Base-by-base conservation (phyloP, 2,113 vertebrate species). In the Oenanthe melanoleuca region DNA sequence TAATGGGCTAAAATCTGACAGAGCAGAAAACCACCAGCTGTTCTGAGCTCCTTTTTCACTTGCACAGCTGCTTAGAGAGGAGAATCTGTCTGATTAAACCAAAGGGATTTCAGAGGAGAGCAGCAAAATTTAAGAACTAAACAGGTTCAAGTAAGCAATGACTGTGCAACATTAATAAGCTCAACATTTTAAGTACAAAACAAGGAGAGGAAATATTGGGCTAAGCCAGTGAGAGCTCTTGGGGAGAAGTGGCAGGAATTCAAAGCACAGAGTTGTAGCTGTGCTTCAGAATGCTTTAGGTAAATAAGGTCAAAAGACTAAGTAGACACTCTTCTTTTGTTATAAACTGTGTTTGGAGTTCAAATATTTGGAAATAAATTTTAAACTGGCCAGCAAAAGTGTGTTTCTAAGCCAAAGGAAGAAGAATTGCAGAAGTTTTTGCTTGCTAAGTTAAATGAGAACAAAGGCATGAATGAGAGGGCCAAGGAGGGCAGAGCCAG, bases 1-100 rank as follows among this genome's bases (percentile, higher is more conserved):
- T 71, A 92, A 94, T 28, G 29, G 57, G 72, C 80, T 84, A 74
- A 88, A 88, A 78, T 45, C 79, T 81, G 80, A 74, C 67, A 89
- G 63, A 90, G 82, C 72, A 90, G 67, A 83, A 93, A 95, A 91
- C 71, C 52, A 74, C 44, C 89, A 84, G 88, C 93, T 96, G 90
- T 42, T 86, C 72, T 74, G 67, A 80, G 85, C 85, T 86, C 52
- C n/a, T 80, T 52, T n/a, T 34, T 65, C 24, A 20, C 60, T 86
- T 42, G 22, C 56, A 80, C 85, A 70, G 64, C 85, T 88, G 82
- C 85, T 92, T 34, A 45, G 74, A 80, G 55, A 53, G 61, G 21
- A 92, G 74, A 86, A 83, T 31, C 55, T 37, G 29, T 49, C 77
- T 78, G 64, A 73, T 78, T 66, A 66, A 93, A 86, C 31, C 11